Evolutionary conservation across 2,113 vertebrate genomes (phyloP).

Genomic region (Eretmochelys imbricata): DNA sequence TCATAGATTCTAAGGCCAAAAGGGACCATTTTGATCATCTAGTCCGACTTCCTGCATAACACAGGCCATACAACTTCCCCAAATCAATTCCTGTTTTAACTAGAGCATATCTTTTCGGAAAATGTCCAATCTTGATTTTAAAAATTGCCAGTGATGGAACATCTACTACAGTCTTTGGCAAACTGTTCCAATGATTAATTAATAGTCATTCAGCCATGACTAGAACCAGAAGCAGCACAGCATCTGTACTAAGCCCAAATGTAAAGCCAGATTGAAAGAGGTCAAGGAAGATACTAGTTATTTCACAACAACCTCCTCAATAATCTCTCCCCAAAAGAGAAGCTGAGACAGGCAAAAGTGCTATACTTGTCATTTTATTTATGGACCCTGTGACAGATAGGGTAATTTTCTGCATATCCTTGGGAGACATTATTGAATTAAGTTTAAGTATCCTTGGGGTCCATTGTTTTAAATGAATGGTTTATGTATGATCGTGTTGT

Average conservation of each 20-base stretch:
- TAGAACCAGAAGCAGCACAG: neutral
- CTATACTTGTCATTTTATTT: neutral
- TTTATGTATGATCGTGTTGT: neutral
- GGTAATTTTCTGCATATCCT: neutral
- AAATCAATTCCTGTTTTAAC: neutral
- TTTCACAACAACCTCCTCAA: neutral
- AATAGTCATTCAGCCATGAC: neutral
- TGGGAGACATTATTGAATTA: neutral
- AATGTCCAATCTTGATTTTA: neutral
- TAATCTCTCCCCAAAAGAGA: neutral
- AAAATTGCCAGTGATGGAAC: neutral
- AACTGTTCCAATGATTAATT: neutral
- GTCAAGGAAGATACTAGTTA: conserved; percentile 24
- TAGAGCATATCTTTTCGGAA: neutral
- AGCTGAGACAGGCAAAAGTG: neutral
- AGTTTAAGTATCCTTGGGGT: neutral
- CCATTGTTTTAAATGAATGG: neutral
- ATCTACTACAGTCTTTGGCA: neutral
- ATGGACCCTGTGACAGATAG: neutral
- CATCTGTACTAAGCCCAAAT: neutral
- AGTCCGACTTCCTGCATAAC: no score
- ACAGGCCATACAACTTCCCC: neutral
- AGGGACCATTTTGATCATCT: no score
- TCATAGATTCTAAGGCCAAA: no score
- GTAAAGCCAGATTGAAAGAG: conserved; percentile 4